Base-by-base conservation (phyloP, 2,113 vertebrate genomes). In the Fregata magnificens region DNA sequence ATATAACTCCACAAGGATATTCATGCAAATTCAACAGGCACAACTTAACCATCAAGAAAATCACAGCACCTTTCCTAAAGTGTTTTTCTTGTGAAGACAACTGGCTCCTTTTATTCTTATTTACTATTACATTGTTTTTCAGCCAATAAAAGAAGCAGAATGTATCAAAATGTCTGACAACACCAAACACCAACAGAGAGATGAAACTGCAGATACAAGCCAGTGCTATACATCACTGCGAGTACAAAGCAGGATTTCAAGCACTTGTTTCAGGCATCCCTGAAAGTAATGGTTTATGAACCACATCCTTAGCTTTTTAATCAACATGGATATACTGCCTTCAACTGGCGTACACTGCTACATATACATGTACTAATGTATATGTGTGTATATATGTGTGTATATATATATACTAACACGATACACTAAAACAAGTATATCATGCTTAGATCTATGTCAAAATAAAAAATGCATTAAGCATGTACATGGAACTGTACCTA, bases 151-250 rank as follows among this genome's bases (percentile, higher is more conserved):
- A 96, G 72, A 56, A 50, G 55, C 11, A 69, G 69, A 84, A 91
- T 38, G 36, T 94, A 80, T 86, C 92, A 93, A 84, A 86, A 79
- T 0, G 6, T 52, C 79, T 95, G 62, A 92, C 81, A 95, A n/a
- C 53, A 86, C 32, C 66, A 44, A 90, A 79, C 50, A 79, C 53
- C 77, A 86, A 74, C 47, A 78, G 77, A 85, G 62, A 94, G 77
- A 92, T 91, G 86, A 92, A 93, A 69, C 47, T 82, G 65, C 77
- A 95, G 90, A 56, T 84, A 76, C 15, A 36, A 94, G 26, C n/a
- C 1, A 1, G 56, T 24, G 73, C 36, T 56, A 71, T 81, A 78
- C 69, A 76, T 94, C 88, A 86, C 88, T 44, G 56, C 0, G 1
- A 74, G 52, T 29, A 86, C 7, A 16, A 65, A 66, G 63, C 25